Percentiles rank a stretch among this genome's conserved stretches.
phyloP scores from a whole-genome alignment of 2,797 vertebrate species.

The Anabas testudineus region DNA sequence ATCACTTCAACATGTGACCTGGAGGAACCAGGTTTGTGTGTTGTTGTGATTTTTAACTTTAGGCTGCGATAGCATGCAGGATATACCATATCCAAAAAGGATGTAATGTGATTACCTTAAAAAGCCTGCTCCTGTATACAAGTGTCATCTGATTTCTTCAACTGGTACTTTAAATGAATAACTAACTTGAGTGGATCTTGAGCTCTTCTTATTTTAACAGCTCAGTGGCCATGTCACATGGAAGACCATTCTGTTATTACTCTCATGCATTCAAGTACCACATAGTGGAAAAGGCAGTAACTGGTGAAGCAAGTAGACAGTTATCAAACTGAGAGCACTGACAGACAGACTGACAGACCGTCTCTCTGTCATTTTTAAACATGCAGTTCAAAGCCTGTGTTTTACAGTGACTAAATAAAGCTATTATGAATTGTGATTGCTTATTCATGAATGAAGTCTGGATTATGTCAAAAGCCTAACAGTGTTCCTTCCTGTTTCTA shows the following conservation, averaged over 20 bases:
- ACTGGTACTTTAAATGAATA: conserved; percentile 17
- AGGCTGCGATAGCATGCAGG: conserved; percentile 7
- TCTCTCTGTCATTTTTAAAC: conserved; percentile 2
- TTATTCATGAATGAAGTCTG: conserved; percentile 36
- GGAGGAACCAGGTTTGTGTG: no score
- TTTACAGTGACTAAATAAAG: conserved; percentile 25
- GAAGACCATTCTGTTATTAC: conserved; percentile 1
- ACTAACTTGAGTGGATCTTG: conserved; percentile 1
- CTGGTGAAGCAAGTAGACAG: background rate
- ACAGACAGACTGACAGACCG: no score
- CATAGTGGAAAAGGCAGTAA: background rate
- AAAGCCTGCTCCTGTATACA: conserved; percentile 6
- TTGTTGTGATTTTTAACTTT: no score
- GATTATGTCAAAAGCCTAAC: conserved; percentile 26
- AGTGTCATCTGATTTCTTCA: conserved; percentile 28
- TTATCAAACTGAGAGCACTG: background rate
- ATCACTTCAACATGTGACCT: no score
- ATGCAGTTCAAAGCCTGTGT: conserved; percentile 1
- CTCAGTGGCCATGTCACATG: background rate
- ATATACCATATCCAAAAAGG: conserved; percentile 14
- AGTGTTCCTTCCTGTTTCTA: conserved; percentile 16
- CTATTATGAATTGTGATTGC: conserved; percentile 19
- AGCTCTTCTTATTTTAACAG: background rate
- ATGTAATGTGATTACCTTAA: conserved; percentile 26
- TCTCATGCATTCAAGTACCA: background rate